Conservation (phyloP, 2,797 vertebrate genomes). For the Pseudochirops cupreus region DNA sequence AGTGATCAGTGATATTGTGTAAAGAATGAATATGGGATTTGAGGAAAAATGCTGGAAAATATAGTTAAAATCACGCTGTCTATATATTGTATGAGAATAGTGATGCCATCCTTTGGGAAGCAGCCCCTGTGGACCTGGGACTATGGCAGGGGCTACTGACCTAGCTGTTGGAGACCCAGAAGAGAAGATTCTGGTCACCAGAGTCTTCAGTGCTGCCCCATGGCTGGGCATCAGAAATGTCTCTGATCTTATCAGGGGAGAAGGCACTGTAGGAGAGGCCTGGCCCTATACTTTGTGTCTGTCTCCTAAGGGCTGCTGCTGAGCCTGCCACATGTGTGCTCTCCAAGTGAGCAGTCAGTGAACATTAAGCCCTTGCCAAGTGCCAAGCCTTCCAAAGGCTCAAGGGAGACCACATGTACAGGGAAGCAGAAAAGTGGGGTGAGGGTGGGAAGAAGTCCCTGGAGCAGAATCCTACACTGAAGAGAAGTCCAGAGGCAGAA, state of each 20-base stretch:
- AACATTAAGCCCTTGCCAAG: background rate
- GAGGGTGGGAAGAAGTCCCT: background rate
- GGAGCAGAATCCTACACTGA: no score
- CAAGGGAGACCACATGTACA: background rate
- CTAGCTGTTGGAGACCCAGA: background rate
- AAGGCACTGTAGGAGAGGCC: no score
- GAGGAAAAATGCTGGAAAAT: background rate
- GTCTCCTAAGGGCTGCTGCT: no score
- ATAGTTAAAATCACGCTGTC: background rate
- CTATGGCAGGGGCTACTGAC: background rate
- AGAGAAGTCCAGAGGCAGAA: background rate
- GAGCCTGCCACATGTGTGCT: background rate
- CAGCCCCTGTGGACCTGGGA: background rate
- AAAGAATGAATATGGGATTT: background rate
- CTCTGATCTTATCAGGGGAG: background rate
- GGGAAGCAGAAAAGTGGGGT: background rate
- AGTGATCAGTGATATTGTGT: background rate
- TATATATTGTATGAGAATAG: background rate
- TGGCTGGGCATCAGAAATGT: background rate
- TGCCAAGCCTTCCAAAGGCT: background rate
- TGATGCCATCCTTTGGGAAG: background rate
- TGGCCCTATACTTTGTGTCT: background rate
- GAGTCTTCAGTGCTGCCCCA: background rate
- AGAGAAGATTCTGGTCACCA: no score
- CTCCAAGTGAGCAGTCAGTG: background rate